Evolutionary conservation across 2,888 invertebrate species (phyloP).

Genomic region (Stramonita haemastoma): DNA sequence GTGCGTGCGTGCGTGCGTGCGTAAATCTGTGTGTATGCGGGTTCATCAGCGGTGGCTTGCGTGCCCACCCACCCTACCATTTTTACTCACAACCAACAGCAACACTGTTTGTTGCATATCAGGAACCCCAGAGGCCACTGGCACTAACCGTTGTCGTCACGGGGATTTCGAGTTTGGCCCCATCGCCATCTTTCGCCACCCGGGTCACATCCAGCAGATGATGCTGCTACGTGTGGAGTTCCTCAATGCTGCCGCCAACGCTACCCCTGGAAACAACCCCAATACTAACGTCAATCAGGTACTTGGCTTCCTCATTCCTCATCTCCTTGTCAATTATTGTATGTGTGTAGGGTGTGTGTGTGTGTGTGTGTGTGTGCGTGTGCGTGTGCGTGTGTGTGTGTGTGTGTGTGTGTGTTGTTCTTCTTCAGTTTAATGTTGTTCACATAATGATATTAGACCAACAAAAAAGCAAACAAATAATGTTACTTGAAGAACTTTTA

Average conservation of each 20-base stretch:
- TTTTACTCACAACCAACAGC: not conserved
- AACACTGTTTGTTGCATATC: not conserved
- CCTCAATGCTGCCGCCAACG: constrained; percentile 22
- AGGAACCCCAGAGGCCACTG: constrained; percentile 30
- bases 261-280: not conserved
- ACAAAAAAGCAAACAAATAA: too few species aligned
- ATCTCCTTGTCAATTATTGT: not conserved
- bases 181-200: constrained; percentile 43
- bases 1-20: not conserved
- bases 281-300: constrained; percentile 29
- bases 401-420: too few species aligned
- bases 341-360: too few species aligned
- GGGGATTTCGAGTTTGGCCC: constrained; percentile 48
- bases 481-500: too few species aligned
- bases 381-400: too few species aligned
- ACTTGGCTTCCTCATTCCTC: not conserved
- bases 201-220: constrained; percentile 41
- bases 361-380: too few species aligned
- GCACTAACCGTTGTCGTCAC: constrained; percentile 46
- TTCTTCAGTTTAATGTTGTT: too few species aligned
- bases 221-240: constrained; percentile 41
- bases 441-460: too few species aligned
- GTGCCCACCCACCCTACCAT: not conserved
- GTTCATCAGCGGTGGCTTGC: too few species aligned
- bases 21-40: not conserved